Percentiles rank a stretch among this genome's conserved stretches.
These are phyloP conservation scores for Typhlichthys eigenmanni DNA, from an alignment of 2,797 vertebrate species.

Conservation along the genomic window DNA sequence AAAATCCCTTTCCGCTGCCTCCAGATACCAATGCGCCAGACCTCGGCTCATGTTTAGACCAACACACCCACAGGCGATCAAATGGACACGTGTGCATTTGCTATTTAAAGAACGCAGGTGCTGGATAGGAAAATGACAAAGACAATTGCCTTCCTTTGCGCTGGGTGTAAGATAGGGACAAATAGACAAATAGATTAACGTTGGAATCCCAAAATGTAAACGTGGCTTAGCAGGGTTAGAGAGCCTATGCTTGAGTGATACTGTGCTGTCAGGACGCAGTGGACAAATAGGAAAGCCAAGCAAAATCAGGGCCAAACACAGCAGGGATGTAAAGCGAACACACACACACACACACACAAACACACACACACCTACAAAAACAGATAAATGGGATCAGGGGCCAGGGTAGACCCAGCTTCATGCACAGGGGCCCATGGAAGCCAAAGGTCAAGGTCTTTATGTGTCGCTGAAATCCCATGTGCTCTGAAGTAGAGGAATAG, in stretches of 20 bases:
- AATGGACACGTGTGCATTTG: too few relatives aligned
- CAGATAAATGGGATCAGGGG: constrained; percentile 82
- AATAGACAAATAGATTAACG: too few relatives aligned
- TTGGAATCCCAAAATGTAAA: too few relatives aligned
- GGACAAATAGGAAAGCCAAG: not conserved
- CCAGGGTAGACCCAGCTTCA: constrained; percentile 76
- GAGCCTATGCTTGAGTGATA: not conserved
- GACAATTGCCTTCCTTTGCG: too few relatives aligned
- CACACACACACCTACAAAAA: constrained; percentile 19
- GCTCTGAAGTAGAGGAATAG: constrained; percentile 32
- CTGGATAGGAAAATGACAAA: too few relatives aligned
- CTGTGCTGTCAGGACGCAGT: not conserved
- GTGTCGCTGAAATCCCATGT: constrained; percentile 45
- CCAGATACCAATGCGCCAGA: too few relatives aligned
- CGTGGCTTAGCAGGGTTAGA: not conserved
- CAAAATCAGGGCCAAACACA: not conserved
- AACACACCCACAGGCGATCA: too few relatives aligned
- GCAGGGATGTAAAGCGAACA: constrained; percentile 1
- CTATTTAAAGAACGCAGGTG: too few relatives aligned
- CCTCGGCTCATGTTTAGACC: too few relatives aligned
- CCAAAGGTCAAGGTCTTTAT: constrained; percentile 84
- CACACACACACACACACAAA: constrained; percentile 6
- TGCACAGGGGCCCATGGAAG: constrained; percentile 74
- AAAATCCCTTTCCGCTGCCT: too few relatives aligned
- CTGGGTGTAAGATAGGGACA: too few relatives aligned